Evolutionary conservation across 1,140 invertebrate species (phyloP).

Genomic region (Heliothis virescens): DNA sequence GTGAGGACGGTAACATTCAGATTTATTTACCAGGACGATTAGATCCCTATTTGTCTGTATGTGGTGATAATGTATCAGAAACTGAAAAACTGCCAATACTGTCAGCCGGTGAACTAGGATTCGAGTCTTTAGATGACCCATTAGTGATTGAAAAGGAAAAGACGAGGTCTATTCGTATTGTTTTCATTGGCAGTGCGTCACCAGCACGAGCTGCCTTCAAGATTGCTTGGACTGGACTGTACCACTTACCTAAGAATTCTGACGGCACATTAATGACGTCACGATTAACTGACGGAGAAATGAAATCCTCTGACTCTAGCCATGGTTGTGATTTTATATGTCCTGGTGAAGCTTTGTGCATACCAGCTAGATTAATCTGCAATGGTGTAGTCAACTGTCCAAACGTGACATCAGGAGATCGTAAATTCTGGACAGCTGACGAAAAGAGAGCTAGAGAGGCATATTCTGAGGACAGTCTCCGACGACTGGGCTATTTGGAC

Average conservation of each 20-base stretch:
- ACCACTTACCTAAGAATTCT: constrained; percentile 92
- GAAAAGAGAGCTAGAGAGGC: constrained; percentile 83
- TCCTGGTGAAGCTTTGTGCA: constrained; percentile 93
- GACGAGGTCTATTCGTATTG: constrained; percentile 88
- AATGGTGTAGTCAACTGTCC: constrained; percentile 96
- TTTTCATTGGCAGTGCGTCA: constrained; percentile 91
- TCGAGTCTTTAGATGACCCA: constrained; percentile 87
- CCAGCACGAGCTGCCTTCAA: constrained; percentile 93
- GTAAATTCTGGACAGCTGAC: constrained; percentile 79
- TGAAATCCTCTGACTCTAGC: constrained; percentile 71
- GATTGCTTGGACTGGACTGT: constrained; percentile 96
- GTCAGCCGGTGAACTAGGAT: constrained; percentile 90
- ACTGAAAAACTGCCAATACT: constrained; percentile 92
- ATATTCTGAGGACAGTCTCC: constrained; percentile 87
- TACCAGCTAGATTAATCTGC: constrained; percentile 92
- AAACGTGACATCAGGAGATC: constrained; percentile 84
- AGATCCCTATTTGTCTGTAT: constrained; percentile 92
- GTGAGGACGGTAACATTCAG: constrained; percentile 94
- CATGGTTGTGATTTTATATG: constrained; percentile 93
- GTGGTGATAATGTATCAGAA: constrained; percentile 93
- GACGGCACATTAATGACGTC: constrained; percentile 93
- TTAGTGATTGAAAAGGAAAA: constrained; percentile 85
- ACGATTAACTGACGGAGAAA: constrained; percentile 87
- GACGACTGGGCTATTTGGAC: constrained; percentile 86
- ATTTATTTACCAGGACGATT: constrained; percentile 90